Percentiles rank a stretch among this genome's conserved stretches.
Evolutionary conservation across 2,888 invertebrate species (phyloP).

Genomic region (Julus scandinavius): DNA sequence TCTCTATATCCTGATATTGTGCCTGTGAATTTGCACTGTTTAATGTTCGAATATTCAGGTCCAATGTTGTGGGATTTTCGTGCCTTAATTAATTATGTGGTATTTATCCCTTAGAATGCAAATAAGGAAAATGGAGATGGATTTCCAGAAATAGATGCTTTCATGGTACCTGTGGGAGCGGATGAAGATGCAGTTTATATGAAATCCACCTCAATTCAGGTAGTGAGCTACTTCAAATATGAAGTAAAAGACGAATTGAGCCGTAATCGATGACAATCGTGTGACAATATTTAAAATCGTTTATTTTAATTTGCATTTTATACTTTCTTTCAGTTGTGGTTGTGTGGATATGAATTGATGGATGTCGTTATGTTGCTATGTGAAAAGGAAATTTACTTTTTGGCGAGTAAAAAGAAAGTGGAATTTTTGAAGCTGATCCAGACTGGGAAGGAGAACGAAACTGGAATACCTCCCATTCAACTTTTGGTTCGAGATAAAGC

Average conservation of each 20-base stretch:
- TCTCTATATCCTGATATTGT: too few species aligned
- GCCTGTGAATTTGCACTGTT: too few species aligned
- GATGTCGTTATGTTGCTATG: constrained; percentile 95
- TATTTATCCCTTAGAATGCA: constrained; percentile 48
- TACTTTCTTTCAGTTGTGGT: constrained; percentile 91
- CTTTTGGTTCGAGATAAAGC: constrained; percentile 89
- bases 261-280: too few species aligned
- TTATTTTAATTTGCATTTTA: constrained; percentile 51
- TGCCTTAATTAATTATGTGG: too few species aligned
- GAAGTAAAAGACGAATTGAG: too few species aligned
- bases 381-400: constrained; percentile 84
- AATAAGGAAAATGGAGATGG: constrained; percentile 61
- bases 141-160: constrained; percentile 81
- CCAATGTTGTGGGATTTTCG: too few species aligned
- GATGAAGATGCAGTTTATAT: constrained; percentile 97
- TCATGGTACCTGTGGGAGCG: constrained; percentile 90
- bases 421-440: constrained; percentile 94
- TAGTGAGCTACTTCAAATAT: constrained; percentile 63
- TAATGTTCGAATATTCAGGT: too few species aligned
- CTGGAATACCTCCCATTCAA: constrained; percentile 81
- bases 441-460: constrained; percentile 82
- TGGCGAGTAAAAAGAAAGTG: constrained; percentile 97
- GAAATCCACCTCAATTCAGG: constrained; percentile 95
- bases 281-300: background rate
- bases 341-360: constrained; percentile 95